These are phyloP conservation scores for honey bee (Apis mellifera) DNA, from an alignment of 1,140 invertebrate genomes.

Conservation along the genomic window DNA sequence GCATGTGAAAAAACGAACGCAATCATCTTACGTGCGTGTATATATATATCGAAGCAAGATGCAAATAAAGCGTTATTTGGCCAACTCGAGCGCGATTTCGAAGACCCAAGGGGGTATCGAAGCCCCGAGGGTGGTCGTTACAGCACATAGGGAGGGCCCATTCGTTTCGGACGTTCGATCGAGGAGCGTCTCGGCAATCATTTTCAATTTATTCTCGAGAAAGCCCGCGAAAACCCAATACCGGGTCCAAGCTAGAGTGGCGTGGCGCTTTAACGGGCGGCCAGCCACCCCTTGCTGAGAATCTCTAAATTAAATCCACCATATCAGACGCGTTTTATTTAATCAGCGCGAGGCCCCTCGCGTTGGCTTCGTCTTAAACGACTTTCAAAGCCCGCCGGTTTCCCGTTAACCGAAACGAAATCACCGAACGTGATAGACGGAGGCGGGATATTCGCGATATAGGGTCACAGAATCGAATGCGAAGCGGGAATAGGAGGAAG, in stretches of 20 bases:
- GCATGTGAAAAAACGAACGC: neutral
- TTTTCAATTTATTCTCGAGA: constrained; percentile 75
- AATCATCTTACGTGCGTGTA: neutral
- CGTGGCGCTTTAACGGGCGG: constrained; percentile 46
- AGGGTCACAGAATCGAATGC: constrained; percentile 48
- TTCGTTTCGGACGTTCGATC: constrained; percentile 68
- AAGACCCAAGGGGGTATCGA: constrained; percentile 39
- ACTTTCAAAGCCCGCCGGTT: constrained; percentile 68
- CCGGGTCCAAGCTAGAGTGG: constrained; percentile 36
- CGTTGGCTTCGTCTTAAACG: constrained; percentile 64
- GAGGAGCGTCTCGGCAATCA: constrained; percentile 71
- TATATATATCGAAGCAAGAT: constrained; percentile 23
- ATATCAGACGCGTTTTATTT: constrained; percentile 80
- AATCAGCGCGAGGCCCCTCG: constrained; percentile 69
- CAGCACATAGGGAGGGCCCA: constrained; percentile 47
- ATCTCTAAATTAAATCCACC: constrained; percentile 77
- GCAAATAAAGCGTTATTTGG: constrained; percentile 55
- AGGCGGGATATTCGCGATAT: constrained; percentile 55
- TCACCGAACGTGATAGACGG: constrained; percentile 57
- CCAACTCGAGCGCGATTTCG: constrained; percentile 41
- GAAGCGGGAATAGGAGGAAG: constrained; percentile 13
- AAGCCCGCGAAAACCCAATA: constrained; percentile 55
- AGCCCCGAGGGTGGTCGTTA: constrained; percentile 40
- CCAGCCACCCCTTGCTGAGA: constrained; percentile 37
- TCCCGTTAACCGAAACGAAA: constrained; percentile 66